A percentile compares a stretch with the other conserved stretches of the same genome.
These are phyloP conservation scores for Astropecten irregularis DNA, from an alignment of 53 echinoderm and acorn worm species.

Conservation along the genomic window DNA sequence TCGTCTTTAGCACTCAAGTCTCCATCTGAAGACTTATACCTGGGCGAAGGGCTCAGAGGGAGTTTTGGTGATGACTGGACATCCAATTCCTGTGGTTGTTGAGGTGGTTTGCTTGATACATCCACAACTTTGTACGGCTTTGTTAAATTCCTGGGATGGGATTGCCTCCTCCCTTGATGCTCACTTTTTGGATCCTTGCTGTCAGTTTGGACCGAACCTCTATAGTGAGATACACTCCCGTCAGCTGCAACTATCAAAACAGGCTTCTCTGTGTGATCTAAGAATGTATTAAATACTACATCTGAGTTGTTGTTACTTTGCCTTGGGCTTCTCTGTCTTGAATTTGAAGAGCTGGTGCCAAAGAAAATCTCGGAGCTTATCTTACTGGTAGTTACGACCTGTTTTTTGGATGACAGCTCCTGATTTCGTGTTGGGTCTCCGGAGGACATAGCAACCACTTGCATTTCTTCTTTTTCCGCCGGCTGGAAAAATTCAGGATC, in stretches of 20 bases:
- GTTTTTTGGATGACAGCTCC: slow-evolving; percentile 28
- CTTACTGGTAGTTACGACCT: slow-evolving; percentile 50
- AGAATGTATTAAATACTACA: not conserved
- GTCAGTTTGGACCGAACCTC: slow-evolving; percentile 7
- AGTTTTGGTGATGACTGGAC: not conserved
- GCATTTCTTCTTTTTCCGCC: slow-evolving; percentile 51
- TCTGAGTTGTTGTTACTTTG: not conserved
- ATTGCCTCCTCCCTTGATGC: not conserved
- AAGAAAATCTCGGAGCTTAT: slow-evolving; percentile 65
- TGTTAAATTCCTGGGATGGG: slow-evolving; percentile 24
- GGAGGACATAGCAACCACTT: slow-evolving; percentile 43
- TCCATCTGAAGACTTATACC: slow-evolving; percentile 10
- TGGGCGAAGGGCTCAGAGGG: slow-evolving; percentile 27
- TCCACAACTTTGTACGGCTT: slow-evolving; percentile 62
- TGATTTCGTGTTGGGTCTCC: not conserved
- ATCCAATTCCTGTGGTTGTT: not conserved
- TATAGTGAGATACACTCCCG: slow-evolving; percentile 51
- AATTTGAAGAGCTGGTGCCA: not conserved
- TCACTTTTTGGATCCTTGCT: not conserved
- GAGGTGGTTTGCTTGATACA: slow-evolving; percentile 13
- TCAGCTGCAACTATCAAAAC: slow-evolving; percentile 54
- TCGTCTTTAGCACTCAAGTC: not conserved
- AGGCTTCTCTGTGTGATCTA: slow-evolving; percentile 27
- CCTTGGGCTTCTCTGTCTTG: not conserved
- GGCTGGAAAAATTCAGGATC: slow-evolving; percentile 70